Evolutionary conservation across 2,113 vertebrate species (phyloP).

Genomic region (Bubo scandiacus): DNA sequence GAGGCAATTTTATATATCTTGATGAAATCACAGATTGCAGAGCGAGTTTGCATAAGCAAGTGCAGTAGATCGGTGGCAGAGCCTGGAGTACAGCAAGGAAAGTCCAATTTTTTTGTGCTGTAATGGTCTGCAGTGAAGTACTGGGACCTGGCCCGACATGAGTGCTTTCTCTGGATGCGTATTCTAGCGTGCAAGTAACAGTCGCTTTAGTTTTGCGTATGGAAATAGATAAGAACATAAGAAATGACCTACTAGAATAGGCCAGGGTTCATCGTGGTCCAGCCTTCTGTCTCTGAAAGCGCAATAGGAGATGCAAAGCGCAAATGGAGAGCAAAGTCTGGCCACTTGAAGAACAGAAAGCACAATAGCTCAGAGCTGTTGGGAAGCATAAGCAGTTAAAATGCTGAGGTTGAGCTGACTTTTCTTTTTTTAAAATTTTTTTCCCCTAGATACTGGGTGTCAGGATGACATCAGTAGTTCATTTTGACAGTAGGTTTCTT

Average conservation of each 20-base stretch:
- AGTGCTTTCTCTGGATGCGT: neutral
- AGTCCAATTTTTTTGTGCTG: neutral
- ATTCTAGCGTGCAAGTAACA: neutral
- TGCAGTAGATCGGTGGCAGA: neutral
- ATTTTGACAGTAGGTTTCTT: neutral
- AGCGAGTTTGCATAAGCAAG: neutral
- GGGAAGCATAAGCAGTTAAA: neutral
- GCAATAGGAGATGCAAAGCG: neutral
- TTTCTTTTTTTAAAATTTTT: neutral
- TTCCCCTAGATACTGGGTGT: rapidly evolving
- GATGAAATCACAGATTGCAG: neutral
- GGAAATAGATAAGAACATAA: neutral
- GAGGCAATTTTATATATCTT: neutral
- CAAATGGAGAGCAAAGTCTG: neutral
- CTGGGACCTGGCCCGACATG: neutral
- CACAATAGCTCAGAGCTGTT: neutral
- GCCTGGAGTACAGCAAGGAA: neutral
- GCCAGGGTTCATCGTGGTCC: neutral
- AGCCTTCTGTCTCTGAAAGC: neutral
- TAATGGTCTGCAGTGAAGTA: neutral
- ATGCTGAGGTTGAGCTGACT: rapidly evolving
- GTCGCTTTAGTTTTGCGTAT: neutral
- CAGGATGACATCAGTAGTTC: neutral
- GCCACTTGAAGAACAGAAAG: neutral
- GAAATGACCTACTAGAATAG: neutral